Percentiles rank a stretch among this genome's conserved stretches.
Evolutionary conservation across 2,113 vertebrate species (phyloP).

Genomic region (Pangasianodon gigas): DNA sequence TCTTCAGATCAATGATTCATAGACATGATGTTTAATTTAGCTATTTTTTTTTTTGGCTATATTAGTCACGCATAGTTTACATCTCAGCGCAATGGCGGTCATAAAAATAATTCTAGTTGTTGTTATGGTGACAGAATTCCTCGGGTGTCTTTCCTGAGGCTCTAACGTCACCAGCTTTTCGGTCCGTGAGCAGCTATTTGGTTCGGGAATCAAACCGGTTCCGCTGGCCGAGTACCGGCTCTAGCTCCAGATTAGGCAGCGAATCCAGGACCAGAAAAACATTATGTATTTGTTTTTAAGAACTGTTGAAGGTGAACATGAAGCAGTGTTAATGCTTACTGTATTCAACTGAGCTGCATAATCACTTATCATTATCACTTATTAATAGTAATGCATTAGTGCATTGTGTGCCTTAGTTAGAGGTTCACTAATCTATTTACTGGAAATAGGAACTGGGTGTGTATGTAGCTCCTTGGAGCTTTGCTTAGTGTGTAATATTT

Average conservation of each 20-base stretch:
- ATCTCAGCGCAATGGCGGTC: background rate
- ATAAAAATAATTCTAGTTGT: background rate
- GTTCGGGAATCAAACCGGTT: background rate
- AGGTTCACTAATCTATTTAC: constrained; percentile 5
- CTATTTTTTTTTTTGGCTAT: background rate
- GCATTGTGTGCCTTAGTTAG: background rate
- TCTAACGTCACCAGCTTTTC: background rate
- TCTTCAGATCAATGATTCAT: background rate
- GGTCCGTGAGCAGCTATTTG: background rate
- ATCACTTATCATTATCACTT: background rate
- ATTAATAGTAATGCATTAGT: background rate
- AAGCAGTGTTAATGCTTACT: background rate
- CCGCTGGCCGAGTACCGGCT: background rate
- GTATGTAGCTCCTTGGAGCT: background rate
- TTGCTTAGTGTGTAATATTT: background rate
- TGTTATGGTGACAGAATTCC: background rate
- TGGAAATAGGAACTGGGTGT: background rate
- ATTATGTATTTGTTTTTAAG: background rate
- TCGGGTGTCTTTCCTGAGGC: background rate
- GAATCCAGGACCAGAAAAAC: background rate
- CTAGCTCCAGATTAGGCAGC: background rate
- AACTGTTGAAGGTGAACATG: background rate
- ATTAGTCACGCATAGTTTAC: background rate
- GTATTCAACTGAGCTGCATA: background rate
- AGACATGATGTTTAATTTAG: background rate